phyloP scores from a whole-genome alignment of 2,888 invertebrate species.

The Drosophila anomelani region DNA sequence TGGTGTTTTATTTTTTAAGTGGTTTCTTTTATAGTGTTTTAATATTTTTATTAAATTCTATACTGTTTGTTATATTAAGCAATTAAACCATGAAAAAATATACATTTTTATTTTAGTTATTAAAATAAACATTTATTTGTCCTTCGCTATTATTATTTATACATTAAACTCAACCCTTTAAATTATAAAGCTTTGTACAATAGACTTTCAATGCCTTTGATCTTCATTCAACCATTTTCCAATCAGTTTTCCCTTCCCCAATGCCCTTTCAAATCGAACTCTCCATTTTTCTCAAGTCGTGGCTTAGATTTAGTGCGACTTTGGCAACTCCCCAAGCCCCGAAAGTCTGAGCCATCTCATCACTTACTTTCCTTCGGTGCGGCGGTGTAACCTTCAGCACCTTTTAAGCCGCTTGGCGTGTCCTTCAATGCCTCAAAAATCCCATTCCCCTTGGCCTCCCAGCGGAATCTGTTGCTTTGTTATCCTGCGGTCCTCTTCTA shows the following conservation, averaged over 20 bases:
- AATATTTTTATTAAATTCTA: too few relatives aligned
- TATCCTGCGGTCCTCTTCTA: slow-evolving; percentile 19
- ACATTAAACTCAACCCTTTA: not conserved
- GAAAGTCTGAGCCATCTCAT: slow-evolving; percentile 23
- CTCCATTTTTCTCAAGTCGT: slow-evolving; percentile 11
- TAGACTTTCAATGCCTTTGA: slow-evolving; percentile 19
- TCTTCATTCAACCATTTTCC: slow-evolving; percentile 19
- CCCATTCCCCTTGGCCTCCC: slow-evolving; percentile 5
- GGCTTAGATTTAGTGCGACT: slow-evolving; percentile 29
- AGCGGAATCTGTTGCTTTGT: slow-evolving; percentile 28
- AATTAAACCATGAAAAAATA: too few relatives aligned
- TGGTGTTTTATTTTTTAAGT: too few relatives aligned
- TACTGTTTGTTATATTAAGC: too few relatives aligned
- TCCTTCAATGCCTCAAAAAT: slow-evolving; percentile 54
- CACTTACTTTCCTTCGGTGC: slow-evolving; percentile 29
- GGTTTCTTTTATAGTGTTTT: too few relatives aligned
- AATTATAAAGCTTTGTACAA: not conserved
- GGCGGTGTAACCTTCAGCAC: slow-evolving; percentile 62
- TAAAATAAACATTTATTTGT: not conserved
- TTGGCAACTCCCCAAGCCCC: slow-evolving; percentile 15
- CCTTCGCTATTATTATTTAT: not conserved
- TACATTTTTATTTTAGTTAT: too few relatives aligned
- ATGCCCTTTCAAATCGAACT: slow-evolving; percentile 6
- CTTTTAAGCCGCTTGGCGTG: slow-evolving; percentile 71
- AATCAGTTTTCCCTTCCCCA: slow-evolving; percentile 24